phyloP scores from a whole-genome alignment of 1,140 invertebrate species.

The Acromyrmex heyeri region DNA sequence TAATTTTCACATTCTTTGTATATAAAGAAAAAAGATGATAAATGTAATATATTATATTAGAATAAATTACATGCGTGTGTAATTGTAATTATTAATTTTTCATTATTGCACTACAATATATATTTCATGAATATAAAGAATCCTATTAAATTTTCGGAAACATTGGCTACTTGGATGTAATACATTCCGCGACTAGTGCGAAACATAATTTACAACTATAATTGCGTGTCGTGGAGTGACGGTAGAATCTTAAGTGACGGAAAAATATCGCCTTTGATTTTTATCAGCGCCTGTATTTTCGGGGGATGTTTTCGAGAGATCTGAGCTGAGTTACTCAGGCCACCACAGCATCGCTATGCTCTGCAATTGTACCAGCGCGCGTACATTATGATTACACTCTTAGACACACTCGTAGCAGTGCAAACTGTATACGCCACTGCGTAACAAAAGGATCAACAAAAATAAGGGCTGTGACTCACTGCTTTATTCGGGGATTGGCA shows the following conservation, averaged over 20 bases:
- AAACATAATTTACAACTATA: not conserved
- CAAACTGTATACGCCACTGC: constrained; percentile 72
- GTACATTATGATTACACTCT: constrained; percentile 57
- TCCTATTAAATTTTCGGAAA: not conserved
- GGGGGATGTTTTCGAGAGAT: not conserved
- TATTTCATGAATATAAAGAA: not conserved
- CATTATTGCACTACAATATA: not conserved
- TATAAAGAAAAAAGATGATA: not conserved
- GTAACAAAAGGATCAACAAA: constrained; percentile 73
- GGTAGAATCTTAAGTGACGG: not conserved
- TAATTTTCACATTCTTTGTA: not conserved
- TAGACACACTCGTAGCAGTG: constrained; percentile 67
- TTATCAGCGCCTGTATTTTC: not conserved
- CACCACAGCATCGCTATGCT: constrained; percentile 40
- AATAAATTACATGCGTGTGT: not conserved
- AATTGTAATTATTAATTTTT: constrained; percentile 10
- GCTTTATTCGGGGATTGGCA: constrained; percentile 77
- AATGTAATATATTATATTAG: not conserved
- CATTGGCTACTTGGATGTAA: not conserved
- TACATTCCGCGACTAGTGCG: not conserved
- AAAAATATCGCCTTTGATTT: not conserved
- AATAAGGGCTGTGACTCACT: constrained; percentile 77
- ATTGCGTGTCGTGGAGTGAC: not conserved
- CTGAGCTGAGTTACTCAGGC: constrained; percentile 13
- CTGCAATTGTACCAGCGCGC: constrained; percentile 31